Evolutionary conservation across 2,113 vertebrate species (phyloP), one percentile per base, ranked within the genome.

Genomic region (Mesitornis unicolor): DNA sequence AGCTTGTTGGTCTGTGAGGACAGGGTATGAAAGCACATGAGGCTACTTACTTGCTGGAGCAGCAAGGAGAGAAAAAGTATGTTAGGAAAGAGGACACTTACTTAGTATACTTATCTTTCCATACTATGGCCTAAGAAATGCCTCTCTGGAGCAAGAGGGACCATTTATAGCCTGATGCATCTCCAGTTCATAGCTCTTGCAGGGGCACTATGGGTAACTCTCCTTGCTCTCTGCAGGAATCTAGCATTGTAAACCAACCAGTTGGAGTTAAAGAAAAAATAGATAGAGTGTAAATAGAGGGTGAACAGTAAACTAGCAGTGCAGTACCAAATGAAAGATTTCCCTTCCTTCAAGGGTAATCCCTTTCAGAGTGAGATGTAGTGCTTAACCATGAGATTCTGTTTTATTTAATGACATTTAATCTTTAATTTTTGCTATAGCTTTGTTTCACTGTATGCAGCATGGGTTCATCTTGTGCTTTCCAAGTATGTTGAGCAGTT

Each of bases 191-290:
- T 36, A 42, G 48, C 10, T 56, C 15, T 80, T 48, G 29, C 21
- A 48, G 25, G 21, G 21, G 15, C 13, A 7, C 14, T 0, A 0
- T 53, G 40, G 5, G 40, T 57, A 40, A 25, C 13, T 63, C 45
- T 94, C n/a, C 38, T 87, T 36, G 19, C 42, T 81, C 35, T 78
- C 59, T 67, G 40, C 36, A 70, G 89, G 24, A 38, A 47, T 53
- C 31, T 48, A 11, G 40, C 29, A 31, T 48, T 91, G 68, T 74
- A 93, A 85, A 64, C 20, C 22, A 68, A 35, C 9, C 51, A 8
- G 5, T 47, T 74, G 33, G 38, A 42, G 35, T 38, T 18, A 68
- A 74, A 68, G 76, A 59, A 9, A 57, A 53, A 57, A 28, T 31
- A 56, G 42, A n/a, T 6, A 5, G 36, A 87, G 63, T 26, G 22